Conservation (phyloP, 2,113 vertebrate species). For the Saguinus imperator region DNA sequence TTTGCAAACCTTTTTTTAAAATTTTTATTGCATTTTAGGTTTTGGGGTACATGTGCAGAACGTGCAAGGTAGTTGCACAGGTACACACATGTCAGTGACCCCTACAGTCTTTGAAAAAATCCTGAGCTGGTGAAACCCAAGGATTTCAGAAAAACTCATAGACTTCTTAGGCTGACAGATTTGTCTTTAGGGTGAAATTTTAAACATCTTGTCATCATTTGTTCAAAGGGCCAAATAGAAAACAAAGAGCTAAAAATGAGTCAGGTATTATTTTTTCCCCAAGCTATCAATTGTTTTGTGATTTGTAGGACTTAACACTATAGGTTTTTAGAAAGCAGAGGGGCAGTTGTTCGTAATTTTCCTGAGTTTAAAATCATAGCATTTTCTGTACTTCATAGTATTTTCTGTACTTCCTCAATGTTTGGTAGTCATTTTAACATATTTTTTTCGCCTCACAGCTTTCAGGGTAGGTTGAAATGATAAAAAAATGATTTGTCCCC, state of each 20-base stretch:
- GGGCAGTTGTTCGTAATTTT: not conserved
- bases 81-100: not conserved
- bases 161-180: not conserved
- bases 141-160: not conserved
- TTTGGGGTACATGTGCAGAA: too few relatives aligned
- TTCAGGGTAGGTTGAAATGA: not conserved
- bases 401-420: not conserved
- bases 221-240: not conserved
- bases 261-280: not conserved
- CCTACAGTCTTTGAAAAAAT: not conserved
- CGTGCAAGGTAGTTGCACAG: too few relatives aligned
- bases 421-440: not conserved
- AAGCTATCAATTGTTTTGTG: not conserved
- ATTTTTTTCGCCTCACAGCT: not conserved
- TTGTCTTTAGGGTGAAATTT: not conserved
- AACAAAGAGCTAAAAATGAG: not conserved
- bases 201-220: not conserved
- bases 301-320: not conserved
- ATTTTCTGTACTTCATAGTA: not conserved
- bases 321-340: not conserved
- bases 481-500: conserved; percentile 27
- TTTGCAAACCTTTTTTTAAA: too few relatives aligned
- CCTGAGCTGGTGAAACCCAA: not conserved
- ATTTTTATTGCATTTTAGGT: too few relatives aligned
- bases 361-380: not conserved